These are phyloP conservation scores for Antitype chi DNA, from an alignment of 2,888 invertebrate species.

Conservation along the genomic window DNA sequence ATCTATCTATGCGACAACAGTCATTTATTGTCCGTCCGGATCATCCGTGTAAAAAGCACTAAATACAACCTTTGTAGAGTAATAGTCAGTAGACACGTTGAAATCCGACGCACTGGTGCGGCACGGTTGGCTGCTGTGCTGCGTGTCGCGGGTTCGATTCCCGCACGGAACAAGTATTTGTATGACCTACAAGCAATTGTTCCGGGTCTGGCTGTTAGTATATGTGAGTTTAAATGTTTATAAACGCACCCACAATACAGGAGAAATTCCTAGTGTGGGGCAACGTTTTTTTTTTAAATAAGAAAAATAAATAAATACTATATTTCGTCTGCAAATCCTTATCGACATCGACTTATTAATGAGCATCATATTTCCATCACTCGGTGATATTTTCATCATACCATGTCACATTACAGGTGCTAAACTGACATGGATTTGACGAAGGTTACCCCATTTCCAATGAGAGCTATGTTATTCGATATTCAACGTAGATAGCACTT, in stretches of 20 bases:
- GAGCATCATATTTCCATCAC: constrained; percentile 52
- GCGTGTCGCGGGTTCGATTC: no score
- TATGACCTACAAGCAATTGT: no score
- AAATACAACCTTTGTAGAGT: neutral
- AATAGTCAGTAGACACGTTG: neutral
- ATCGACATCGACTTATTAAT: constrained; percentile 38
- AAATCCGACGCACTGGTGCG: constrained; percentile 7
- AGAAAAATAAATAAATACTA: no score
- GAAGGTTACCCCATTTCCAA: constrained; percentile 64
- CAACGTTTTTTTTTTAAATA: no score
- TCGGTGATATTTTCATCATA: constrained; percentile 55
- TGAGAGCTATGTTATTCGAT: constrained; percentile 52
- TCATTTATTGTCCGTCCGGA: no score
- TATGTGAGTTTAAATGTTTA: no score
- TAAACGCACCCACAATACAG: no score
- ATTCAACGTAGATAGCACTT: constrained; percentile 40
- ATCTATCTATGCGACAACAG: neutral
- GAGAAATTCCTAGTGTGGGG: no score
- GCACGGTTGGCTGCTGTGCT: no score
- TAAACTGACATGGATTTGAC: constrained; percentile 71
- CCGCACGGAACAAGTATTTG: no score
- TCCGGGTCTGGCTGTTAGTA: no score
- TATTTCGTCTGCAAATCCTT: constrained; percentile 9
- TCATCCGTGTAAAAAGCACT: no score
- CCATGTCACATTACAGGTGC: constrained; percentile 48